Conservation (phyloP, 2,888 invertebrate genomes). For the Hyles lineata region DNA sequence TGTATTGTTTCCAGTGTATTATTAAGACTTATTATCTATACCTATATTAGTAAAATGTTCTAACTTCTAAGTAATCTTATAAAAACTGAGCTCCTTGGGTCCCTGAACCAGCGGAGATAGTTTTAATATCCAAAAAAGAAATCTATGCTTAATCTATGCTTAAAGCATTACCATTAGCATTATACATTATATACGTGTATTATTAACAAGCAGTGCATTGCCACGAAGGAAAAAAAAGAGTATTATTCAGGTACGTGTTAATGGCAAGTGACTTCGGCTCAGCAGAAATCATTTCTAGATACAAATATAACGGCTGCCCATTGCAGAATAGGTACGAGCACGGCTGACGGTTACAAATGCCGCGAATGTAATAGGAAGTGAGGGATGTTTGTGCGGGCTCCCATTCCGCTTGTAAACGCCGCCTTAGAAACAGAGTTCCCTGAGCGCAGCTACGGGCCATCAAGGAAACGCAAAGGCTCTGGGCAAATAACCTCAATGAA, state of each 20-base stretch:
- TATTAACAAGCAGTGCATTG: too few species aligned
- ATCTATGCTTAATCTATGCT: not conserved
- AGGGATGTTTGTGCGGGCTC: constrained; percentile 40
- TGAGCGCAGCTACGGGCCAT: constrained; percentile 57
- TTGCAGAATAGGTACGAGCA: constrained; percentile 26
- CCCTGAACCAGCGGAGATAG: too few species aligned
- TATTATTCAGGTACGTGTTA: not conserved
- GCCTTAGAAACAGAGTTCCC: constrained; percentile 50
- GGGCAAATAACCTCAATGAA: constrained; percentile 61
- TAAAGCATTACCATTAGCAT: too few species aligned
- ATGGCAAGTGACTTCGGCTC: not conserved
- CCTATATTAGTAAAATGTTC: too few species aligned
- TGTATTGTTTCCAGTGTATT: too few species aligned
- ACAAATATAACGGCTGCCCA: not conserved
- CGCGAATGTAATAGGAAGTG: constrained; percentile 40
- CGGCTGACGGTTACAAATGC: constrained; percentile 32
- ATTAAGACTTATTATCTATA: too few species aligned
- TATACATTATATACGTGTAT: not conserved
- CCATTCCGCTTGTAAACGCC: constrained; percentile 45
- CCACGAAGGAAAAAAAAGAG: too few species aligned
- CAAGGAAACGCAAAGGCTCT: constrained; percentile 59
- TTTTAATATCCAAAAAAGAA: not conserved
- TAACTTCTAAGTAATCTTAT: too few species aligned
- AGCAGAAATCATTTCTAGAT: not conserved
- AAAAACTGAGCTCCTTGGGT: too few species aligned